A percentile compares a stretch with the other conserved stretches of the same genome.
These are phyloP conservation scores for Apoda limacodes DNA, from an alignment of 2,888 invertebrate genomes.

Conservation along the genomic window DNA sequence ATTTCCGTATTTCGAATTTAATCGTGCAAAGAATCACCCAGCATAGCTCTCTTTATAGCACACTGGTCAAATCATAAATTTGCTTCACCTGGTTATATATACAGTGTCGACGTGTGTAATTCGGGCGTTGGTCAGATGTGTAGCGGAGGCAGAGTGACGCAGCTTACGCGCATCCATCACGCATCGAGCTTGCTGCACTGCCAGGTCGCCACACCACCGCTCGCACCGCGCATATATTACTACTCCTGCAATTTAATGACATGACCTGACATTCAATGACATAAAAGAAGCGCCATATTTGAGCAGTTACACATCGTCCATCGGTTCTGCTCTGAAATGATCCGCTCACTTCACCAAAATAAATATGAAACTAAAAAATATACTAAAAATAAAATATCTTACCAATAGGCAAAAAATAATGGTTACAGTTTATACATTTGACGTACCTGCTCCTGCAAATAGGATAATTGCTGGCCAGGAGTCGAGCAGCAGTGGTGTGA, in stretches of 20 bases:
- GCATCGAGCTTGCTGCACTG: slow-evolving; percentile 52
- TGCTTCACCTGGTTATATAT: slow-evolving; percentile 66
- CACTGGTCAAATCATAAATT: not conserved
- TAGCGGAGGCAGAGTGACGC: slow-evolving; percentile 32
- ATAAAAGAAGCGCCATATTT: not conserved
- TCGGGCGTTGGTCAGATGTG: slow-evolving; percentile 38
- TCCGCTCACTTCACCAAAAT: not conserved
- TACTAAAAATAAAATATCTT: not conserved
- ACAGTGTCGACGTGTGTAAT: slow-evolving; percentile 69
- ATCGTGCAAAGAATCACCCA: too few relatives aligned
- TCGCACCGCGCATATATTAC: slow-evolving; percentile 61
- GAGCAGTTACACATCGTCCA: not conserved
- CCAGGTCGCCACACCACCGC: slow-evolving; percentile 61
- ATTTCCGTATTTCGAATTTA: too few relatives aligned
- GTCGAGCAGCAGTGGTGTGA: slow-evolving; percentile 66
- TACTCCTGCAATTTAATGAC: slow-evolving; percentile 34
- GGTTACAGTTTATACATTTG: too few relatives aligned
- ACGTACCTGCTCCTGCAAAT: slow-evolving; percentile 70
- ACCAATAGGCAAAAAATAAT: not conserved
- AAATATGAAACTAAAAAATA: not conserved
- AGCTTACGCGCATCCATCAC: slow-evolving; percentile 46
- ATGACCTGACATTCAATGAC: not conserved
- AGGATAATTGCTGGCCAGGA: slow-evolving; percentile 73
- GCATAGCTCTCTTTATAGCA: too few relatives aligned
- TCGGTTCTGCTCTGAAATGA: not conserved